Conservation (phyloP, 2,888 invertebrate genomes). For the Agapostemon virescens region DNA sequence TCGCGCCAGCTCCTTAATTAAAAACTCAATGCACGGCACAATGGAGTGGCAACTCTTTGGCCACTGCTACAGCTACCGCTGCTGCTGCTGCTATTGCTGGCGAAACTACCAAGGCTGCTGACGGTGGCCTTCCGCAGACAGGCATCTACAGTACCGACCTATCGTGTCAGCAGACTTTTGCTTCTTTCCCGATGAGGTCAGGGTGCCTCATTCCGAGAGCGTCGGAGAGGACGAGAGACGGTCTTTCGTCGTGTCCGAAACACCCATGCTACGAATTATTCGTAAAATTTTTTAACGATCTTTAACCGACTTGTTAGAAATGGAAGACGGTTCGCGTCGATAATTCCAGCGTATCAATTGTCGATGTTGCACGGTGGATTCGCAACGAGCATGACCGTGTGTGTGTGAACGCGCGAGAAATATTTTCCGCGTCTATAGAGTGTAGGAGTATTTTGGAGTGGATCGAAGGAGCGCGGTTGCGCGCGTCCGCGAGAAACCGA, state of each 20-base stretch:
- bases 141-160: constrained; percentile 62
- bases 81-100: constrained; percentile 35
- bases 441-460: constrained; percentile 8
- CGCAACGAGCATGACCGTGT: background rate
- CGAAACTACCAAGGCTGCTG: constrained; percentile 31
- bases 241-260: background rate
- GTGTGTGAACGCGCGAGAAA: background rate
- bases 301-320: background rate
- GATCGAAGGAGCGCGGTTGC: constrained; percentile 12
- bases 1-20: constrained; percentile 76
- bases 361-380: constrained; percentile 49
- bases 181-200: constrained; percentile 53
- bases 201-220: constrained; percentile 39
- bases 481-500: constrained; percentile 47
- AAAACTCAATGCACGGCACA: constrained; percentile 77
- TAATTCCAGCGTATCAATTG: constrained; percentile 50
- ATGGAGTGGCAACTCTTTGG: constrained; percentile 78
- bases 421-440: too few species aligned
- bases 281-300: background rate
- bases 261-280: background rate
- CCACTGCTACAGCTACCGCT: constrained; percentile 48
- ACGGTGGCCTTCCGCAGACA: constrained; percentile 50
- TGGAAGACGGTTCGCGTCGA: background rate
- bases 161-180: constrained; percentile 57
- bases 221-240: background rate